A percentile compares a stretch with the other conserved stretches of the same genome.
These are phyloP conservation scores for Arvicanthis niloticus DNA, from an alignment of 2,113 vertebrate species.

Conservation along the genomic window DNA sequence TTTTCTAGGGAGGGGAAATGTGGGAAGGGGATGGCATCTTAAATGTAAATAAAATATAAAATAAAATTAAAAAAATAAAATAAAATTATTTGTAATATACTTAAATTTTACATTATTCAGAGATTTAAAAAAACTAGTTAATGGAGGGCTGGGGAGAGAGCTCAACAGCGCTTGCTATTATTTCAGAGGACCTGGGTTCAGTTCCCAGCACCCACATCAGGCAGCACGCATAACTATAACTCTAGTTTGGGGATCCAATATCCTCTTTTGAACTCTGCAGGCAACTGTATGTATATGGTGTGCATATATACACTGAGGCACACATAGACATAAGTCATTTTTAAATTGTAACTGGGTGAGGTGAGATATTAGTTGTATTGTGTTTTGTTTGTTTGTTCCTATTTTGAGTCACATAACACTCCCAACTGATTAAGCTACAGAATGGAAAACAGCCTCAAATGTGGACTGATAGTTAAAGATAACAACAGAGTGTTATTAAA, in stretches of 20 bases:
- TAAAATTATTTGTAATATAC: conserved; percentile 19
- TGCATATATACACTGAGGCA: not conserved
- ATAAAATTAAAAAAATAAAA: no score
- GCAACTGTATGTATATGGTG: not conserved
- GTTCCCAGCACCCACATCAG: not conserved
- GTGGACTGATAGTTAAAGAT: not conserved
- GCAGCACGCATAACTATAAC: not conserved
- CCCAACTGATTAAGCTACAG: not conserved
- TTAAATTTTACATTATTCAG: conserved; percentile 53
- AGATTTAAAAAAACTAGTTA: conserved; percentile 30
- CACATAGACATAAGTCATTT: not conserved
- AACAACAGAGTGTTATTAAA: not conserved
- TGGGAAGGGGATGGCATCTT: no score
- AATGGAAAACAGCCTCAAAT: conserved; percentile 1
- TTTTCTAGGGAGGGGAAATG: no score
- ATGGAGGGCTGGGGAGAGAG: not conserved
- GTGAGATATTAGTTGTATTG: not conserved
- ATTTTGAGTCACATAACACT: conserved; percentile 55
- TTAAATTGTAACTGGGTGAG: not conserved
- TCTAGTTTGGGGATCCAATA: not conserved
- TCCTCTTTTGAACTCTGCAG: not conserved
- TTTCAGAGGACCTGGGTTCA: not conserved
- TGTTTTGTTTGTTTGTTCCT: not conserved
- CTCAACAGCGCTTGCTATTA: not conserved
- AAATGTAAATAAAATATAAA: no score